Evolutionary conservation across 2,888 invertebrate genomes (phyloP), one percentile per base, ranked within the genome.

Genomic region (Watsonalla binaria): DNA sequence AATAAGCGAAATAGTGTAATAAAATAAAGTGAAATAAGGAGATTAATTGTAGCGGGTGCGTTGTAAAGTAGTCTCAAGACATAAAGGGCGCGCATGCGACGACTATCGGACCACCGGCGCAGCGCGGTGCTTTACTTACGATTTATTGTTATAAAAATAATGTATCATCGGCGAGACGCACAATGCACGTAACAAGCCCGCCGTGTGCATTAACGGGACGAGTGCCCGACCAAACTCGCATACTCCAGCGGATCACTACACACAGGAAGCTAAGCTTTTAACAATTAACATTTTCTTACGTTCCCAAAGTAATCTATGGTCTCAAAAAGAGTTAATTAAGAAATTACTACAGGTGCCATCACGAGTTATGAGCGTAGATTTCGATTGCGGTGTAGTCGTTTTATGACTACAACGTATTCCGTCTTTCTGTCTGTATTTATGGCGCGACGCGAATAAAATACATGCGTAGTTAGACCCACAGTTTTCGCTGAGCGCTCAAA

Each of bases 131-230:
- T 86, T 87, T 89, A 88, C 89, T 86, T 84, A 78, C 85, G 86
- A 90, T 90, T 90, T 90, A 90, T 90, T 90, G 86, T 90, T 89
- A 90, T 88, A 90, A 90, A 90, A 90, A 90, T 90, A 90, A 90
- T 90, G 89, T 89, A 89, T 90, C 89, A 89, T 89, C 86, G 84
- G 70, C 65, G 73, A 66, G 77, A 72, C 72, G 79, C 78, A 87
- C 88, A 89, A 88, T 88, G 79, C 78, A 69, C 75, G 82, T 86
- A 88, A 90, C 90, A 88, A 89, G 87, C 82, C 70, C 72, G 75
- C 70, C 70, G 78, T 76, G 78, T 75, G 82, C 77, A 78, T 78
- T 84, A 84, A 81, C 84, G 83, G 83, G 69, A 77, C 71, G 62
- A 60, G 47, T 55, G 62, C 65, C 62, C 59, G 69, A 62, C 63